These are phyloP conservation scores for Ctenosaura bakeri DNA, from an alignment of 2,797 vertebrate species.

Conservation along the genomic window DNA sequence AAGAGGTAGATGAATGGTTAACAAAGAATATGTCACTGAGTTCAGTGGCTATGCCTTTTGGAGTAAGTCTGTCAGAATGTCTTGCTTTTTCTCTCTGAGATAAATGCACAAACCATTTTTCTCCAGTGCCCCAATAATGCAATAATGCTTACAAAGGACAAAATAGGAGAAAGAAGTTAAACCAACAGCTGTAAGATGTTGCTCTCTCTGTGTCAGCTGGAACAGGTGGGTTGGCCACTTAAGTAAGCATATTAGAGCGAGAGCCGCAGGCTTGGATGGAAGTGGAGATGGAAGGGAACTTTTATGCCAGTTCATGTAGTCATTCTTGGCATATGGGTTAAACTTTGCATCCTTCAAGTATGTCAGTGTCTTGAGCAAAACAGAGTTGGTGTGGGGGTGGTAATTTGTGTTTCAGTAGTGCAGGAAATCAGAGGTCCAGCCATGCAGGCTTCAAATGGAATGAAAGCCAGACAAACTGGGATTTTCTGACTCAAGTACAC, in stretches of 20 bases:
- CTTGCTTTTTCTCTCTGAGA: neutral
- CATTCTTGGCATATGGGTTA: constrained; percentile 22
- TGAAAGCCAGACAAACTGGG: neutral
- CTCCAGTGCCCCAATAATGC: neutral
- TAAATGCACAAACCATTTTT: neutral
- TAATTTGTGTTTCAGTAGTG: constrained; percentile 2
- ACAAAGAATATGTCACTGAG: neutral
- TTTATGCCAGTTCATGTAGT: constrained; percentile 19
- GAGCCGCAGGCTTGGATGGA: constrained; percentile 9
- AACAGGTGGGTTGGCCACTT: constrained; percentile 41
- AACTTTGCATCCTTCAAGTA: constrained; percentile 1
- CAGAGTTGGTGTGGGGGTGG: neutral
- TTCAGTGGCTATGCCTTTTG: neutral
- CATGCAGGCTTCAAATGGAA: neutral
- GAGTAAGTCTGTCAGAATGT: neutral
- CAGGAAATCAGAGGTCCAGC: neutral
- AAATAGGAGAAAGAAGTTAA: neutral
- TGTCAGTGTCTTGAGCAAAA: constrained; percentile 23
- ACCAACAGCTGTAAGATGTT: constrained; percentile 47
- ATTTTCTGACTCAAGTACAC: neutral
- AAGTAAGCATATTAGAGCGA: constrained; percentile 14
- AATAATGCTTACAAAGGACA: neutral
- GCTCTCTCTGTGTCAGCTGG: constrained; percentile 36
- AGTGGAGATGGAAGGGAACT: constrained; percentile 28
- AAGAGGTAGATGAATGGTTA: neutral